These are phyloP conservation scores for Microtus montanus DNA, from an alignment of 2,113 vertebrate species.

Conservation along the genomic window DNA sequence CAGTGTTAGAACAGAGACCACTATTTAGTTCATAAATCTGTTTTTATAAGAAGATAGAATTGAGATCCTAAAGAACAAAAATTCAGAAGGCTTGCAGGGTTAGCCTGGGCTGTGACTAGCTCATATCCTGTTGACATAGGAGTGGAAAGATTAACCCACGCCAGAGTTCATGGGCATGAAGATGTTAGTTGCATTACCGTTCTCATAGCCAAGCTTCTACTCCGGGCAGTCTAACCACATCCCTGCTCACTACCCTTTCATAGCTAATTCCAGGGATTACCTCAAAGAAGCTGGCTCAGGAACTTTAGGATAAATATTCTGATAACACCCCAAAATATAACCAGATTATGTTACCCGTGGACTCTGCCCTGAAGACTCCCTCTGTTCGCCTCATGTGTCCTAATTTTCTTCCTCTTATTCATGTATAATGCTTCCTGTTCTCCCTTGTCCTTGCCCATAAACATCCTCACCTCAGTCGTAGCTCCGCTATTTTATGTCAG, in stretches of 20 bases:
- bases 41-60: neutral
- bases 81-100: neutral
- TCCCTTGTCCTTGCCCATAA: neutral
- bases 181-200: rapidly evolving
- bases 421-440: neutral
- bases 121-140: neutral
- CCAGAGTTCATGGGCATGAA: too few relatives aligned
- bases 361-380: neutral
- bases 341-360: neutral
- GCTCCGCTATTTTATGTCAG: neutral
- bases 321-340: neutral
- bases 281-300: neutral
- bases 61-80: neutral
- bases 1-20: neutral
- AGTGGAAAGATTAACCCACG: neutral
- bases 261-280: neutral
- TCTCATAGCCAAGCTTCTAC: neutral
- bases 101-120: neutral
- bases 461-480: neutral
- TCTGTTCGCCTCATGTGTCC: neutral
- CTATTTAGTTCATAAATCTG: neutral
- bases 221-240: neutral
- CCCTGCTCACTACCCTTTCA: neutral
- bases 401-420: neutral
- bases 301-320: neutral